Percentiles rank a stretch among this genome's conserved stretches.
Conservation (phyloP, 2,888 invertebrate species). For the Lasioglossum oenotherae region DNA sequence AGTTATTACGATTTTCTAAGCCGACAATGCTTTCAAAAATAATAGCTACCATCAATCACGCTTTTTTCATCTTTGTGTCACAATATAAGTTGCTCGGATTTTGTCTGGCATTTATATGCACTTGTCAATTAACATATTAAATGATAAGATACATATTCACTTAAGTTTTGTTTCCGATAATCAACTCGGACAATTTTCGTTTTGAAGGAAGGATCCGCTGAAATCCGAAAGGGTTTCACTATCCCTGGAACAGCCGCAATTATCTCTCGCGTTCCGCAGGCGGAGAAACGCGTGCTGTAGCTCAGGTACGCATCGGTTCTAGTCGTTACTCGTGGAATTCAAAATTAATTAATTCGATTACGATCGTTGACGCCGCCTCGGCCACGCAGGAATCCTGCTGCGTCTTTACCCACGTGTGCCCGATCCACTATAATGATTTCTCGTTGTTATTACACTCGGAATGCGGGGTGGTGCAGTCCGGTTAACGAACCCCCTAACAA, state of each 20-base stretch:
- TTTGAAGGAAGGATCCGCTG: neutral
- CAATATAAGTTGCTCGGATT: neutral
- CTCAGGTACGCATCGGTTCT: neutral
- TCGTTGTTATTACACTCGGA: conserved; percentile 40
- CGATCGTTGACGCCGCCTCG: conserved; percentile 40
- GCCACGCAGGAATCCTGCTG: neutral
- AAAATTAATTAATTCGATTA: conserved; percentile 51
- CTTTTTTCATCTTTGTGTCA: neutral
- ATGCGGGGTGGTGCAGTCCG: conserved; percentile 15
- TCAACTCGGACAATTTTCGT: neutral
- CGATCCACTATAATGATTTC: conserved; percentile 25
- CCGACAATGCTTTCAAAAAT: neutral
- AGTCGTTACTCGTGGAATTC: conserved; percentile 19
- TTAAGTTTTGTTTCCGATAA: neutral
- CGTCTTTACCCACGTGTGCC: neutral
- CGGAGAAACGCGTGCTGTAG: neutral
- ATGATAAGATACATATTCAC: too few species aligned
- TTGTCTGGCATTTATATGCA: too few species aligned
- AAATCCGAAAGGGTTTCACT: neutral
- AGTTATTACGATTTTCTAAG: neutral
- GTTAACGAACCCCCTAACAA: conserved; percentile 53
- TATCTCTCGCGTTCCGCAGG: neutral
- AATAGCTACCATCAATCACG: neutral
- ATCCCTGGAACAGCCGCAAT: neutral
- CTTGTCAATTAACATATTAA: too few species aligned